Conservation (phyloP, 2,113 vertebrate species). For the Ctenodactylus gundi region DNA sequence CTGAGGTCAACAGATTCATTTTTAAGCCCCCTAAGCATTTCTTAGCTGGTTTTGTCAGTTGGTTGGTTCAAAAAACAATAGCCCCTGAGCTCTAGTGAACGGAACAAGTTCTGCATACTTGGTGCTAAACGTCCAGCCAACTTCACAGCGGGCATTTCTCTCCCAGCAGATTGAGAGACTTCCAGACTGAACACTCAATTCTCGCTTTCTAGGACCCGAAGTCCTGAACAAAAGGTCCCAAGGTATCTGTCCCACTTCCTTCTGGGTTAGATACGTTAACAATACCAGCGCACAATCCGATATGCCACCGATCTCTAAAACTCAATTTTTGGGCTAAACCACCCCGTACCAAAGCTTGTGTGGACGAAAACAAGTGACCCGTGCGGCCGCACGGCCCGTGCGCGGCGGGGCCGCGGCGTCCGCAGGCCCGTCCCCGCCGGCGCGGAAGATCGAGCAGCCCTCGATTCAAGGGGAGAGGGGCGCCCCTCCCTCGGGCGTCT, state of each 20-base stretch:
- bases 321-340: neutral
- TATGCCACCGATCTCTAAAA: neutral
- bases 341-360: neutral
- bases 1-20: constrained; percentile 18
- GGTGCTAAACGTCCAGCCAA: neutral
- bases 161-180: neutral
- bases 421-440: neutral
- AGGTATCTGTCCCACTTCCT: constrained; percentile 64
- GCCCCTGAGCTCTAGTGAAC: neutral
- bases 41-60: neutral
- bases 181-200: neutral
- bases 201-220: constrained; percentile 58
- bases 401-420: neutral
- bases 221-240: constrained; percentile 74
- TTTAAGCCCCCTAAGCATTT: constrained; percentile 21
- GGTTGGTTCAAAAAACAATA: constrained; percentile 42
- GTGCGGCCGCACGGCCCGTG: neutral
- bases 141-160: neutral
- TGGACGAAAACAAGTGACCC: neutral
- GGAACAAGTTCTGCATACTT: constrained; percentile 37
- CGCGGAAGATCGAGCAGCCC: neutral
- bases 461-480: neutral
- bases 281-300: neutral
- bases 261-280: neutral
- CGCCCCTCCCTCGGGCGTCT: too few species aligned